Conservation (phyloP, 2,797 vertebrate genomes). For the Pygocentrus nattereri region DNA sequence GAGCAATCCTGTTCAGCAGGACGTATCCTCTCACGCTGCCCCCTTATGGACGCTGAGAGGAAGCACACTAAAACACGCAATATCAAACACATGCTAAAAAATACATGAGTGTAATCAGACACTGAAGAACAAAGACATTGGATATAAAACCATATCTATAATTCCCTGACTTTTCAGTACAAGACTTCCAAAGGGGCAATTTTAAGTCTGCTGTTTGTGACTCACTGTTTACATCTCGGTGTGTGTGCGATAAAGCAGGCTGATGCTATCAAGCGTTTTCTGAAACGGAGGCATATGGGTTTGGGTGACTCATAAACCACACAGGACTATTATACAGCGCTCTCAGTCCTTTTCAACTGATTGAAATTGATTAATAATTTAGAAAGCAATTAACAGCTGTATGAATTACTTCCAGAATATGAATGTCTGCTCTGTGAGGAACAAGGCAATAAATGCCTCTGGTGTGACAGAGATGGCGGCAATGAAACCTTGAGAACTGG, state of each 20-base stretch:
- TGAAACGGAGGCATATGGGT: constrained; percentile 36
- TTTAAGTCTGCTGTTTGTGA: constrained; percentile 45
- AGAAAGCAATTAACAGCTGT: constrained; percentile 36
- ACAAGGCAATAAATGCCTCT: constrained; percentile 17
- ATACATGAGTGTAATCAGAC: constrained; percentile 16
- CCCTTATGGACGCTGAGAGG: constrained; percentile 73
- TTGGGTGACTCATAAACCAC: constrained; percentile 50
- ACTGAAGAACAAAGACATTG: constrained; percentile 5
- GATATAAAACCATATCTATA: constrained; percentile 11
- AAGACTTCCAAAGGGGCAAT: constrained; percentile 36
- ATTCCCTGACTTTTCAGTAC: constrained; percentile 12
- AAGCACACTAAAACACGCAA: constrained; percentile 59
- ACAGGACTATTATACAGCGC: constrained; percentile 22
- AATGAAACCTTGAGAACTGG: background rate
- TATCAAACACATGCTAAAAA: background rate
- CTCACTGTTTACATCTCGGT: constrained; percentile 52
- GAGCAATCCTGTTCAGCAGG: constrained; percentile 63
- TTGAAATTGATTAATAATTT: constrained; percentile 32
- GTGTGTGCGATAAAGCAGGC: constrained; percentile 14
- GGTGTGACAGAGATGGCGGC: background rate
- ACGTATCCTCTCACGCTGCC: constrained; percentile 75
- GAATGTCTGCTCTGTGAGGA: background rate
- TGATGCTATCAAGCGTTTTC: constrained; percentile 38
- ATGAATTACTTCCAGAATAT: constrained; percentile 21
- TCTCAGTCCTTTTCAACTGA: background rate